These are phyloP conservation scores for Lepidochrysops patricia DNA, from an alignment of 2,888 invertebrate genomes.

Conservation along the genomic window DNA sequence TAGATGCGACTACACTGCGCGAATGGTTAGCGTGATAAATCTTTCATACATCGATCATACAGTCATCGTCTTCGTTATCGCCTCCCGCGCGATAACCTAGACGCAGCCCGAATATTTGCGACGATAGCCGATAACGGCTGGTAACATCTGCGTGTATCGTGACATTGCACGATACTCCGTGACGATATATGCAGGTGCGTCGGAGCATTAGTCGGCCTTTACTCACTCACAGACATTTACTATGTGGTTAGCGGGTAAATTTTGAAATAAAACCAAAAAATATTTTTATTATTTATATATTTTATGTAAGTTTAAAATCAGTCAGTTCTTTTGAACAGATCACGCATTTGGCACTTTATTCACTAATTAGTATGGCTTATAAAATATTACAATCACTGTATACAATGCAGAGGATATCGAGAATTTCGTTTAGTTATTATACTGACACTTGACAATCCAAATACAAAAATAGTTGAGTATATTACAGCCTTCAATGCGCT, in stretches of 20 bases:
- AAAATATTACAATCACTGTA: conserved; percentile 14
- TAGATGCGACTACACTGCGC: too few species aligned
- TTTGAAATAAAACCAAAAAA: conserved; percentile 17
- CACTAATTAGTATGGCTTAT: conserved; percentile 64
- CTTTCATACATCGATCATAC: too few species aligned
- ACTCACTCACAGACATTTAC: too few species aligned
- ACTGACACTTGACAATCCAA: conserved; percentile 1
- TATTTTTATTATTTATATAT: conserved; percentile 41
- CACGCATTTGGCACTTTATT: conserved; percentile 70
- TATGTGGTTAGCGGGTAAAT: background rate
- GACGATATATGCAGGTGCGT: too few species aligned
- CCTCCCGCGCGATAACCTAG: too few species aligned
- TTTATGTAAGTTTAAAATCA: conserved; percentile 45
- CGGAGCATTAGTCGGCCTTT: too few species aligned
- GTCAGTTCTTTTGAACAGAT: conserved; percentile 67
- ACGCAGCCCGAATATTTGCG: too few species aligned
- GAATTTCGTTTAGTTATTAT: background rate
- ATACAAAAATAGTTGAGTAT: conserved; percentile 13
- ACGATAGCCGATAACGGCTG: too few species aligned
- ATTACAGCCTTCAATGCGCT: conserved; percentile 21
- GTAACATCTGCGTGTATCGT: too few species aligned
- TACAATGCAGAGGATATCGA: background rate
- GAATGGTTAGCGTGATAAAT: too few species aligned
- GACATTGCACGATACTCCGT: too few species aligned
- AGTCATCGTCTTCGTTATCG: too few species aligned